Evolutionary conservation across 2,888 invertebrate genomes (phyloP).

Genomic region (Deilephila elpenor): DNA sequence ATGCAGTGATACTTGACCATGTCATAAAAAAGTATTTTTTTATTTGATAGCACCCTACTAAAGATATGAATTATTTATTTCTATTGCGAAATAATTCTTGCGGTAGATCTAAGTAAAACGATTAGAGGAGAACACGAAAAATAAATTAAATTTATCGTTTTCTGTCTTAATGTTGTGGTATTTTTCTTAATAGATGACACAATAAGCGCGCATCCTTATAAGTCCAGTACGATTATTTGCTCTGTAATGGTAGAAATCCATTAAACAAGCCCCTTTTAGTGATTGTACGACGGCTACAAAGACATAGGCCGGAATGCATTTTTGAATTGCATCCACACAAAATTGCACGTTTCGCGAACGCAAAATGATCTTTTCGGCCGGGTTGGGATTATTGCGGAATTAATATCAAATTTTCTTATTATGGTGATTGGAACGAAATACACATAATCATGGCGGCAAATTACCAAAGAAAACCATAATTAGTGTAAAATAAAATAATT

Average conservation of each 20-base stretch:
- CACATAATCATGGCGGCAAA: slow-evolving; percentile 13
- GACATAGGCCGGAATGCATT: slow-evolving; percentile 71
- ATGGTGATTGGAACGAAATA: slow-evolving; percentile 29
- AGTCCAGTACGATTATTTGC: slow-evolving; percentile 81
- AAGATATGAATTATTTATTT: neutral
- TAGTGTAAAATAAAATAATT: neutral
- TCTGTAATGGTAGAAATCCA: slow-evolving; percentile 84
- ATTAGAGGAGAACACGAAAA: slow-evolving; percentile 31
- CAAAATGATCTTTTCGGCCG: slow-evolving; percentile 42
- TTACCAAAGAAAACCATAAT: neutral
- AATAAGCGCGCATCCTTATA: slow-evolving; percentile 62
- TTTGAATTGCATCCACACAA: slow-evolving; percentile 75
- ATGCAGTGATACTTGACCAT: too few relatives aligned
- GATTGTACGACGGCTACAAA: slow-evolving; percentile 81
- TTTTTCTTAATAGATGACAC: slow-evolving; percentile 42
- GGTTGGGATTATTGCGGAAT: slow-evolving; percentile 42
- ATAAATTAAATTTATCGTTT: slow-evolving; percentile 11
- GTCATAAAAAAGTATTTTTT: too few relatives aligned
- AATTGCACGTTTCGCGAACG: slow-evolving; percentile 65
- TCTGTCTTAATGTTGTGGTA: slow-evolving; percentile 23
- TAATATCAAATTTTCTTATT: slow-evolving; percentile 26
- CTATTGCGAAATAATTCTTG: neutral
- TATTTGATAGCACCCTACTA: neutral
- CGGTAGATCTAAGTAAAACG: neutral
- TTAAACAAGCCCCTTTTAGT: slow-evolving; percentile 84